Percentiles rank a stretch among this genome's conserved stretches.
Evolutionary conservation across 1,140 invertebrate genomes (phyloP).

Genomic region (Chironomus striatipennis): DNA sequence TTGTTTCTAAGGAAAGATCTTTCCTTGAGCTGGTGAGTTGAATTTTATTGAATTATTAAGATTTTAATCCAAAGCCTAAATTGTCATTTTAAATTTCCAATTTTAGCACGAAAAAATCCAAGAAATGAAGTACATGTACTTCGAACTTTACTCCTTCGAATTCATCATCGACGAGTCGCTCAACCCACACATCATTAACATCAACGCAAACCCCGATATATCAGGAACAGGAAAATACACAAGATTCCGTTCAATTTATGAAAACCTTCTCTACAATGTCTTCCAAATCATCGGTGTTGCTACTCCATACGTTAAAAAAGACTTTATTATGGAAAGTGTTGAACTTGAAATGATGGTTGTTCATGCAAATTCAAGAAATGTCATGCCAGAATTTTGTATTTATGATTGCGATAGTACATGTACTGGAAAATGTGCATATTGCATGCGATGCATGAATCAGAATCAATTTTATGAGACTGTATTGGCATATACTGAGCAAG

Average conservation of each 20-base stretch:
- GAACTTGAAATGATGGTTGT: conserved; percentile 1
- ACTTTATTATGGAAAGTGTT: background rate
- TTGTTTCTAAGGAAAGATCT: background rate
- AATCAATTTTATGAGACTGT: conserved; percentile 14
- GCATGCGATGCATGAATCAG: background rate
- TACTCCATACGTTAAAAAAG: background rate
- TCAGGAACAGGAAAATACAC: background rate
- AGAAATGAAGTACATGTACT: background rate
- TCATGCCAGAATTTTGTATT: conserved; percentile 2
- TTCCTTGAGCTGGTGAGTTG: background rate
- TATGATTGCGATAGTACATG: background rate
- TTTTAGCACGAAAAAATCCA: background rate
- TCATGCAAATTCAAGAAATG: background rate
- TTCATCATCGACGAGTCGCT: background rate
- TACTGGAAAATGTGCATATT: background rate
- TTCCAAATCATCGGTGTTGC: background rate
- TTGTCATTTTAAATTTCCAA: too few relatives aligned
- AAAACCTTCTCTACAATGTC: background rate
- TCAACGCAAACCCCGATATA: background rate
- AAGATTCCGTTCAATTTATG: background rate
- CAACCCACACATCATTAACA: background rate
- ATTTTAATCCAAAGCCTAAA: too few relatives aligned
- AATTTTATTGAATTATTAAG: background rate
- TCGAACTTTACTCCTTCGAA: background rate
- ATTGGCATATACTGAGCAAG: background rate